A percentile compares a stretch with the other conserved stretches of the same genome.
phyloP scores from a whole-genome alignment of 2,888 invertebrate species.

The Pediacus dermestoides region DNA sequence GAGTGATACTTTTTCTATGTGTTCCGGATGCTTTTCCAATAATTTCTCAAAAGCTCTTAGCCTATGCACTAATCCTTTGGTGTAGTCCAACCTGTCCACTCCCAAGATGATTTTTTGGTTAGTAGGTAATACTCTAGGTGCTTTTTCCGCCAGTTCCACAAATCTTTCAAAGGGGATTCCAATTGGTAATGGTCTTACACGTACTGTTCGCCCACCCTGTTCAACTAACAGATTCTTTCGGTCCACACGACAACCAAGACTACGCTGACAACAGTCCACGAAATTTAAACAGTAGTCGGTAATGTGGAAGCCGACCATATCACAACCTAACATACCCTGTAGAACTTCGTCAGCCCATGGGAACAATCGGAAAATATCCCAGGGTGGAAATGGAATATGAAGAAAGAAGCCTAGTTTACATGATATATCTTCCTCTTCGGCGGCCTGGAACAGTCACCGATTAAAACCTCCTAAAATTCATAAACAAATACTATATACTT shows the following conservation, averaged over 20 bases:
- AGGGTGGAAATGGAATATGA: constrained; percentile 92
- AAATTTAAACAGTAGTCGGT: constrained; percentile 88
- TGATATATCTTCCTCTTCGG: constrained; percentile 71
- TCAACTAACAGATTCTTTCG: constrained; percentile 82
- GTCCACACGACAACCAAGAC: constrained; percentile 83
- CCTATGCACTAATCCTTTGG: constrained; percentile 82
- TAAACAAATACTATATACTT: constrained; percentile 51
- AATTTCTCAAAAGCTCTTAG: constrained; percentile 79
- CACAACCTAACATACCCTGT: constrained; percentile 87
- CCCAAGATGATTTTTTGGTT: constrained; percentile 80
- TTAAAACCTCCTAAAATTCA: no score
- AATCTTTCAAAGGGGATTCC: constrained; percentile 87
- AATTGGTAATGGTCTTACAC: constrained; percentile 80
- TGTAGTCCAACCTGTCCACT: constrained; percentile 86
- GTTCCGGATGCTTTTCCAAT: constrained; percentile 79
- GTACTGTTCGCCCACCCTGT: constrained; percentile 80
- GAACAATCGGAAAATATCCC: constrained; percentile 87
- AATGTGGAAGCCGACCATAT: constrained; percentile 91
- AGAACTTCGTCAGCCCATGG: constrained; percentile 93
- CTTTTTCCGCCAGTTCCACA: constrained; percentile 72
- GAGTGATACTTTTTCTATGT: constrained; percentile 77
- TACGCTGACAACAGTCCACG: constrained; percentile 85
- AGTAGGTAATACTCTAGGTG: constrained; percentile 61
- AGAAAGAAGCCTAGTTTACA: constrained; percentile 88
- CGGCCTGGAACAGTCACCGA: no score